Conservation (phyloP, 2,888 invertebrate genomes). For the Tenthredo notha region DNA sequence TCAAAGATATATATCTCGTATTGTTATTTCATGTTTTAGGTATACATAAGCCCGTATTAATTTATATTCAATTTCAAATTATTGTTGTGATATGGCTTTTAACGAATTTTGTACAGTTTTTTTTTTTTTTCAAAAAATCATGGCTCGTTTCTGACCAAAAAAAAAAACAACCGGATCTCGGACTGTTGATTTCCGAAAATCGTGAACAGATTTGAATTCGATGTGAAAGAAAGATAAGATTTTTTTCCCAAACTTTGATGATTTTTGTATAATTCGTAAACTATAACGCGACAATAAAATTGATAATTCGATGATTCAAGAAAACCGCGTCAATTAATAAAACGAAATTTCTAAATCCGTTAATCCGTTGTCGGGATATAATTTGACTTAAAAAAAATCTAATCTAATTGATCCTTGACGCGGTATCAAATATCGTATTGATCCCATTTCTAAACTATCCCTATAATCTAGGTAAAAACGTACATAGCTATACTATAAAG, state of each 20-base stretch:
- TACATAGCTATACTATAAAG: not conserved
- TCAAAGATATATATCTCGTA: not conserved
- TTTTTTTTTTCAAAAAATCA: no score
- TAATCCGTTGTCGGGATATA: no score
- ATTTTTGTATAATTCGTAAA: no score
- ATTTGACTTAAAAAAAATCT: no score
- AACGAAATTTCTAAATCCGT: not conserved
- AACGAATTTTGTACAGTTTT: no score
- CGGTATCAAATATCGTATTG: not conserved
- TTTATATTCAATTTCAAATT: no score
- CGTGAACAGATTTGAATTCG: no score
- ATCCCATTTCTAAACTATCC: not conserved
- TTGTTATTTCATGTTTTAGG: not conserved
- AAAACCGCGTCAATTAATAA: not conserved
- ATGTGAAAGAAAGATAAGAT: not conserved
- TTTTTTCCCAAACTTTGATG: not conserved
- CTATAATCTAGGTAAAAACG: not conserved
- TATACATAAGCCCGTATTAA: not conserved
- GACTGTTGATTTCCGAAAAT: no score
- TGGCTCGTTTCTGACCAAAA: no score
- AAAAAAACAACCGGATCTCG: no score
- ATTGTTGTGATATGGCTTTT: no score
- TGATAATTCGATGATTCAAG: not conserved
- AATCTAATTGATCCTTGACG: not conserved
- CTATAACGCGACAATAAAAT: no score